A percentile compares a stretch with the other conserved stretches of the same genome.
These are phyloP conservation scores for Trachymyrmex septentrionalis DNA, from an alignment of 1,140 invertebrate species.

Conservation along the genomic window DNA sequence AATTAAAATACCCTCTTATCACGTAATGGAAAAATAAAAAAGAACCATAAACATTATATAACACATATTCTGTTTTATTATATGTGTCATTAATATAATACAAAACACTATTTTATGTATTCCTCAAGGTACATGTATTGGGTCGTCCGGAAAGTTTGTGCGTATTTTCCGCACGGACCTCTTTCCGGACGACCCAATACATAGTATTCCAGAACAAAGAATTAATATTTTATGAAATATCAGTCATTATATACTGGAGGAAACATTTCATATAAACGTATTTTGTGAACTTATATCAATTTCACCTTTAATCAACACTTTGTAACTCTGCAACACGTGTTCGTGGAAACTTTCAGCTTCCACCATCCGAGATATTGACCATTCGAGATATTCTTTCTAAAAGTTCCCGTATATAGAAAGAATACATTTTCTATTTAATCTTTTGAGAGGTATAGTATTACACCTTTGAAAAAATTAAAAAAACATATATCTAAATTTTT, in stretches of 20 bases:
- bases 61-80: not conserved
- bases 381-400: not conserved
- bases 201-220: not conserved
- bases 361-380: not conserved
- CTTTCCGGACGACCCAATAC: too few relatives aligned
- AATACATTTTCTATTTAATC: not conserved
- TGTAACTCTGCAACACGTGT: slow-evolving; percentile 5
- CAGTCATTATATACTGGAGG: not conserved
- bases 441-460: too few relatives aligned
- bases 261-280: slow-evolving; percentile 1
- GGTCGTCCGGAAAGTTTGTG: too few relatives aligned
- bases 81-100: slow-evolving; percentile 20
- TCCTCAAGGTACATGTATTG: not conserved
- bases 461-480: too few relatives aligned
- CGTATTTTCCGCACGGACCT: too few relatives aligned
- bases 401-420: not conserved
- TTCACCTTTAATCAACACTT: slow-evolving; percentile 14
- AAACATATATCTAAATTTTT: too few relatives aligned
- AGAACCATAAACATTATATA: not conserved
- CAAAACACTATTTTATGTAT: slow-evolving; percentile 1
- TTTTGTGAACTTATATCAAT: slow-evolving; percentile 15
- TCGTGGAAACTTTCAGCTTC: not conserved
- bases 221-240: slow-evolving; percentile 10
- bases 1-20: not conserved
- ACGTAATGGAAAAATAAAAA: not conserved